Conservation (phyloP, 2,888 invertebrate genomes). For the Fissipunctia ypsillon region DNA sequence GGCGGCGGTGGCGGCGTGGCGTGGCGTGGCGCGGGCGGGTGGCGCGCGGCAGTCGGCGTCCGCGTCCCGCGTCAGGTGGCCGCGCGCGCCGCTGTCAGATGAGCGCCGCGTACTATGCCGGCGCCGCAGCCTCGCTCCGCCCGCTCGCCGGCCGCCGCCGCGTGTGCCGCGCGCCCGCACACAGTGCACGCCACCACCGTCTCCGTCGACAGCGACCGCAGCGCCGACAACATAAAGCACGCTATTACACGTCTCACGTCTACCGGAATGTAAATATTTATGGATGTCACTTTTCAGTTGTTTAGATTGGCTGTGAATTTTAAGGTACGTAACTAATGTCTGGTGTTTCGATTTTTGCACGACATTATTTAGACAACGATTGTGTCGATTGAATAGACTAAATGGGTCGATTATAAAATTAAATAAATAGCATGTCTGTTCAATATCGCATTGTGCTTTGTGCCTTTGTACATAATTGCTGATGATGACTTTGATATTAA, state of each 20-base stretch:
- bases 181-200: slow-evolving; percentile 71
- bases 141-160: slow-evolving; percentile 79
- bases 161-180: slow-evolving; percentile 72
- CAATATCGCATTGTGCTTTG: slow-evolving; percentile 84
- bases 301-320: slow-evolving; percentile 90
- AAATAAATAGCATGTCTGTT: slow-evolving; percentile 84
- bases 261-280: slow-evolving; percentile 90
- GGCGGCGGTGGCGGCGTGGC: slow-evolving; percentile 59
- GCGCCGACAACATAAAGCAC: slow-evolving; percentile 80
- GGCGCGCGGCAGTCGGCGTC: slow-evolving; percentile 75
- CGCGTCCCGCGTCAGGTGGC: slow-evolving; percentile 71
- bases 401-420: slow-evolving; percentile 73
- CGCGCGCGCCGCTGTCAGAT: slow-evolving; percentile 71
- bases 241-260: slow-evolving; percentile 84
- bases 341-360: slow-evolving; percentile 84
- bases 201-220: slow-evolving; percentile 73
- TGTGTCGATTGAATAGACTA: slow-evolving; percentile 62
- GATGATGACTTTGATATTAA: slow-evolving; percentile 83
- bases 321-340: slow-evolving; percentile 88
- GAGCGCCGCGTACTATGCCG: slow-evolving; percentile 84
- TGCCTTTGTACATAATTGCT: slow-evolving; percentile 85
- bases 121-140: slow-evolving; percentile 82
- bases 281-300: slow-evolving; percentile 90
- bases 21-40: slow-evolving; percentile 51
- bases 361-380: slow-evolving; percentile 73